Base-by-base conservation (phyloP, 1,140 invertebrate genomes). In the Listronotus bonariensis region DNA sequence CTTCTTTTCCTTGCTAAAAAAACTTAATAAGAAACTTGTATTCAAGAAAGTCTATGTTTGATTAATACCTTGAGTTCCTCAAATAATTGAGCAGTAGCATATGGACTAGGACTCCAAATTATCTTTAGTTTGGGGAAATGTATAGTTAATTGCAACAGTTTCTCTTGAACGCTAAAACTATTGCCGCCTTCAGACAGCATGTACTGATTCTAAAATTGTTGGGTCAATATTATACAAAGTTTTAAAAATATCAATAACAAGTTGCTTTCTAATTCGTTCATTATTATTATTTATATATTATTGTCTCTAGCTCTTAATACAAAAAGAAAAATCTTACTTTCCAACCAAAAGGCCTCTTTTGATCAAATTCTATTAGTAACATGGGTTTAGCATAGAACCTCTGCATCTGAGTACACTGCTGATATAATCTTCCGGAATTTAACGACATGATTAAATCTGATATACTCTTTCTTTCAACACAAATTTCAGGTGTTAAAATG, bases 401-500 rank as follows among this genome's bases (percentile, higher is more conserved):
- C 57, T 87, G 89, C 95, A 97, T 97, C 54, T 92, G 87, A 46
- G 91, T 87, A 46, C 92, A 92, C 80, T 99, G 98, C 77, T 93
- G 95, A 78, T 97, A 99, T 34, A 99, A 83, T 54, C 98, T 87
- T 0, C 98, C 98, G 61, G 89, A 94, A 78, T 95, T 92, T 12
- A 99, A 81, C 0, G 96, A 99, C 12, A 95, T 95, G 77, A 99
- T 96, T 58, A 99, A 82, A 88, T 99, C 98, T 31, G 93, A 95
- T 20, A 99, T 87, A 61, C 95, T 97, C 82, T 99, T 99, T 6
- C 98, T 83, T 80, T 99, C 98, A 4, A 99, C 88, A 75, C 93
- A 97, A 71, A 98, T 93, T 20, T 98, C 95, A 0, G 95, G 93
- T 0, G 96, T 96, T 1, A 99, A 81, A 71, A 99, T 96, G 76